Evolutionary conservation across 2,797 vertebrate species (phyloP), one percentile per base, ranked within the genome.

Genomic region (Hoplostethus mediterraneus): DNA sequence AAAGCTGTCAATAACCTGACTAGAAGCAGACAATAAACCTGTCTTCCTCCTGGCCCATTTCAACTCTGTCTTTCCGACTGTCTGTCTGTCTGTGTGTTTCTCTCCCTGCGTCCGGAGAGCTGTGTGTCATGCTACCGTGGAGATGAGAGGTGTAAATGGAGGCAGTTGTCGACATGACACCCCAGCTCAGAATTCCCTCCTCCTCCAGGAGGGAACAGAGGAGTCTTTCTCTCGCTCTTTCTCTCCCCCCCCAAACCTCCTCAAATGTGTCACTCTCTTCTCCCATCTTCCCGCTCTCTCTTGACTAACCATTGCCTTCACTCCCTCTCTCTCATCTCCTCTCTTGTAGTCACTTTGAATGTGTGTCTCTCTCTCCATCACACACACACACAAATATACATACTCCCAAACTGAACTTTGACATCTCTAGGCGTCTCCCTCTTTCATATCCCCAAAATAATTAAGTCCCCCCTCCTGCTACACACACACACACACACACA

Each of bases 131-230:
- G 86, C 90, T 88, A 76, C 91, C 61, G 60, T 81, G 89, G 91
- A 89, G 89, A 91, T 81, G 79, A 85, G 80, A 90, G 81, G 87
- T 87, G 89, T 89, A 93, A 92, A 93, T 93, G 87, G 89, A 92
- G 86, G 82, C 80, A 79, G 85, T 87, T 90, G 87, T 90, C 84
- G 80, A 91, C 87, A 90, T 93, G 89, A 93, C 90, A 93, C 92
- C 88, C 84, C 75, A 49, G 80, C 84, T 90, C 87, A 90, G 90
- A 93, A 93, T 92, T 92, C 88, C 85, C 86, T 88, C 84, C 80
- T 89, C 81, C 77, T 81, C 61, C 72, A 85, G 76, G 73, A 83
- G 71, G 75, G 83, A 89, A 92, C 92, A 91, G 84, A 91, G 82
- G 80, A 84, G 74, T 71, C 90, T 92, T 93, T 93, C 73, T 67